Base-by-base conservation (phyloP, 2,797 vertebrate genomes). In the Gymnothorax javanicus region DNA sequence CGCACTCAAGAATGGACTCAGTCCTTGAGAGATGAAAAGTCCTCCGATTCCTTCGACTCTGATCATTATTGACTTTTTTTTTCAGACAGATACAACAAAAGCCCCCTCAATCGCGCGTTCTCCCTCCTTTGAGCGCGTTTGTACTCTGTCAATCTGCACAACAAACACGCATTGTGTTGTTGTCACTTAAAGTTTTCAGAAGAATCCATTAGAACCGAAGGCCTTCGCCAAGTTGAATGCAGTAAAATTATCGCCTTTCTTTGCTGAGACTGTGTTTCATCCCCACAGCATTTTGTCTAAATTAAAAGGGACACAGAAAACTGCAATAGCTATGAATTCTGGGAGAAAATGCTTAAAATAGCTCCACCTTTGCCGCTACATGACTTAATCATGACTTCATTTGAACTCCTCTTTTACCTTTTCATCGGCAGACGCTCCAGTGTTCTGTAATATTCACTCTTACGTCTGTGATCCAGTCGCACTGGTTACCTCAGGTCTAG, bases 131-230 rank as follows among this genome's bases (percentile, higher is more conserved):
- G 43, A 62, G 33, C 54, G 52, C 8, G 56, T 33, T 81, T 43
- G 83, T 73, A 56, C 64, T 25, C 69, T 89, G 84, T 85, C 86
- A 83, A 62, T 58, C 77, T 83, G 60, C 52, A 85, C 84, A 85
- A 85, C 71, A 54, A 87, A 87, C 84, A 81, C 81, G 88, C 54
- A 82, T 83, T 82, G 83, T 87, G 83, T 60, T 71, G 62, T 67
- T 85, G 83, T 85, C 86, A 82, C 58, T 83, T 88, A 83, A 84
- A 79, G 83, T 82, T 69, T 71, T 85, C 89, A 89, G 87, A 86
- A 56, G 23, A 50, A 84, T 84, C 86, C 86, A 87, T 83, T 84
- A 84, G 86, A 84, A 27, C 56, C 73, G 81, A 79, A 60, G 82
- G 82, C 73, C 69, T 69, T 62, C 17, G n/a, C 82, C 33, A 62